These are phyloP conservation scores for Sylvia atricapilla DNA, from an alignment of 2,113 vertebrate species.

Conservation along the genomic window DNA sequence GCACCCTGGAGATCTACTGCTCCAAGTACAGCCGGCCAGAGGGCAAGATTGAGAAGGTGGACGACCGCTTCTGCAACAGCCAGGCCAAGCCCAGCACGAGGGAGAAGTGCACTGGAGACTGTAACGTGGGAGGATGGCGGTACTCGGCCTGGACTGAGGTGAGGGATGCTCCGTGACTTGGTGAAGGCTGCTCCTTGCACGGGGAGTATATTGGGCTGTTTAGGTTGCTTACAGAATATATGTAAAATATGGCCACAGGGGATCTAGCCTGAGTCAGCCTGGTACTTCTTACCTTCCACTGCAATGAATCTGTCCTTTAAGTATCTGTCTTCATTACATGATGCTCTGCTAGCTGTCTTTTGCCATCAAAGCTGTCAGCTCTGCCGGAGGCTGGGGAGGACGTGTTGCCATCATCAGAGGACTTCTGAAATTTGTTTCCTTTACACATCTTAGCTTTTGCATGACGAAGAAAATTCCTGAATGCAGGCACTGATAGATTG, in stretches of 20 bases:
- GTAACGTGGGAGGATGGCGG: constrained; percentile 90
- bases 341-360: background rate
- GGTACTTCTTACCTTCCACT: background rate
- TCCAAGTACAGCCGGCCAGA: constrained; percentile 84
- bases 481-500: accelerated
- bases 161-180: background rate
- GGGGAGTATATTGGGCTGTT: background rate
- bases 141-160: constrained; percentile 96
- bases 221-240: accelerated
- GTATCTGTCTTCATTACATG: background rate
- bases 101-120: constrained; percentile 91
- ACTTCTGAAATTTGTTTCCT: background rate
- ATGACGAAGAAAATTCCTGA: background rate
- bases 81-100: constrained; percentile 85
- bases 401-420: background rate
- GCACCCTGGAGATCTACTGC: constrained; percentile 89
- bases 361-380: background rate
- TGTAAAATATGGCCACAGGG: background rate
- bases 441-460: background rate
- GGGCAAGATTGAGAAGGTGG: constrained; percentile 87
- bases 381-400: background rate
- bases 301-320: background rate
- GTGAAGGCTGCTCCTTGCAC: accelerated
- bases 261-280: background rate
- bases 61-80: constrained; percentile 84